A percentile compares a stretch with the other conserved stretches of the same genome.
Conservation (phyloP, 1,140 invertebrate genomes). For the Drosophila truncata region DNA sequence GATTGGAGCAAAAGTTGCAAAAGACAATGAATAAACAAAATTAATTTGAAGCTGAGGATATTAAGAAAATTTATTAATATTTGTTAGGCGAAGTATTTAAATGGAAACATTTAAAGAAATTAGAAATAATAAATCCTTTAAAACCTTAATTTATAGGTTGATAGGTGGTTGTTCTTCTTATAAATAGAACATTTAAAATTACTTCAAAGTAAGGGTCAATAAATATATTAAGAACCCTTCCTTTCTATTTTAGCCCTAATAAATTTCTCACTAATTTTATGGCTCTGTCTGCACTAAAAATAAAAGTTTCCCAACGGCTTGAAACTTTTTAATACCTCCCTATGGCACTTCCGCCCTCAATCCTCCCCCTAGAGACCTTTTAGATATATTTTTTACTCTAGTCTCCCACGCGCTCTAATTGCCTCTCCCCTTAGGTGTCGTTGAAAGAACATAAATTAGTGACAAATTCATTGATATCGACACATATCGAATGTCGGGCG, state of each 20-base stretch:
- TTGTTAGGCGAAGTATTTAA: not conserved
- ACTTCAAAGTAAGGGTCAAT: not conserved
- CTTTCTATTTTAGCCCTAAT: not conserved
- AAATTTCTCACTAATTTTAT: slow-evolving; percentile 16
- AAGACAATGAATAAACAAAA: slow-evolving; percentile 17
- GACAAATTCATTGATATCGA: slow-evolving; percentile 50
- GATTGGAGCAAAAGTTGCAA: slow-evolving; percentile 18
- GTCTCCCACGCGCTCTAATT: slow-evolving; percentile 54
- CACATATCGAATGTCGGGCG: slow-evolving; percentile 30
- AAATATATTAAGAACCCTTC: not conserved
- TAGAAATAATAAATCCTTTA: not conserved
- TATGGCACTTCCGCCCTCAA: slow-evolving; percentile 6
- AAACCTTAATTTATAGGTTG: too few relatives aligned
- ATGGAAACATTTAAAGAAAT: too few relatives aligned
- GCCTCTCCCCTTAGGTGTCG: slow-evolving; percentile 49
- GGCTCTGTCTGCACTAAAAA: not conserved
- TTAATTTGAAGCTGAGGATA: not conserved
- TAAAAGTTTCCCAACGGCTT: slow-evolving; percentile 2
- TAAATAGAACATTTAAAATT: not conserved
- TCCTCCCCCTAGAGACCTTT: not conserved
- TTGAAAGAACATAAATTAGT: slow-evolving; percentile 62
- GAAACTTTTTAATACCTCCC: slow-evolving; percentile 12
- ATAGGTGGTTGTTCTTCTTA: too few relatives aligned
- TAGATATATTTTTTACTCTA: not conserved
- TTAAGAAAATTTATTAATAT: not conserved